Conservation (phyloP, 2,113 vertebrate genomes). For the Mesitornis unicolor region DNA sequence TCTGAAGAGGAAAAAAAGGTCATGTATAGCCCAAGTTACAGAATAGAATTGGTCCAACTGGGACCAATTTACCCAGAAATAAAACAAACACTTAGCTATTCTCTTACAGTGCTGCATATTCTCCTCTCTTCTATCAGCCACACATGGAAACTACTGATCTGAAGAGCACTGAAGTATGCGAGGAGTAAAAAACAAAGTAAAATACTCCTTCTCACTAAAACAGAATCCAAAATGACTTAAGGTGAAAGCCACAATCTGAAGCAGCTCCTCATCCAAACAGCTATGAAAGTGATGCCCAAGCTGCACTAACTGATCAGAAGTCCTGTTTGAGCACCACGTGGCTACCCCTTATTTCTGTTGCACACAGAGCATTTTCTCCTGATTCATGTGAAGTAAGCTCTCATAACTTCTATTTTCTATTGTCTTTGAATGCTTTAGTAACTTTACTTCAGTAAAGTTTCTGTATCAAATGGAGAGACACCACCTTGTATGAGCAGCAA, state of each 20-base stretch:
- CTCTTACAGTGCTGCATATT: neutral
- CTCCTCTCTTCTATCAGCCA: neutral
- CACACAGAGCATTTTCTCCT: neutral
- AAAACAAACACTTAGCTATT: neutral
- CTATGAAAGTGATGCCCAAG: neutral
- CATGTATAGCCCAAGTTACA: neutral
- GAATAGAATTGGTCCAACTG: neutral
- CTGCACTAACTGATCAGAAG: neutral
- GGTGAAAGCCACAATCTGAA: neutral
- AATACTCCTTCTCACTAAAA: neutral
- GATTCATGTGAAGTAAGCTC: neutral
- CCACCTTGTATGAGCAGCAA: neutral
- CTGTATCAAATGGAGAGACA: neutral
- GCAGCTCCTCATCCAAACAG: neutral
- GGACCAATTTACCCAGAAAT: neutral
- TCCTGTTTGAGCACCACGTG: neutral
- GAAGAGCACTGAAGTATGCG: neutral
- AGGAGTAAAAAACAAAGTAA: neutral
- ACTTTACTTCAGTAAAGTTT: neutral
- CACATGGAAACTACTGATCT: neutral
- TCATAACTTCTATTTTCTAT: neutral
- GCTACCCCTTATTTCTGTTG: neutral
- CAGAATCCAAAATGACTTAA: neutral
- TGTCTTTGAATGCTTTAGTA: neutral
- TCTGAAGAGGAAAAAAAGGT: neutral